Evolutionary conservation across 2,797 vertebrate species (phyloP).

Genomic region (Anabas testudineus): DNA sequence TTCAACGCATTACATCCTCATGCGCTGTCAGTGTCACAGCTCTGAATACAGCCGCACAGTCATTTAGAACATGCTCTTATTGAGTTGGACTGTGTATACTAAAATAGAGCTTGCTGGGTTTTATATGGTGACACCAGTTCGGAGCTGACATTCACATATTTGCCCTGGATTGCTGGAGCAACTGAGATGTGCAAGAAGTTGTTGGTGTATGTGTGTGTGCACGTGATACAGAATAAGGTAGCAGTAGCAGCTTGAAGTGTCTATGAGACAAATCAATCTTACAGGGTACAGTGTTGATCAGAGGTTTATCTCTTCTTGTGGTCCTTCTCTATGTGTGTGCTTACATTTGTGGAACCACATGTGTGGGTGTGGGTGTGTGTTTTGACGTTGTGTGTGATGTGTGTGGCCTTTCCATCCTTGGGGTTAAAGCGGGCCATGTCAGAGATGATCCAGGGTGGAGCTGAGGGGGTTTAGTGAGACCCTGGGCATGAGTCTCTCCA

Average conservation of each 20-base stretch:
- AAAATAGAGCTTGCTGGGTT: conserved; percentile 71
- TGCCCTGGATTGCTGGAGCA: conserved; percentile 41
- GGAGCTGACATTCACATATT: conserved; percentile 51
- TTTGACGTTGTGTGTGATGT: conserved; percentile 48
- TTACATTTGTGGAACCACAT: neutral
- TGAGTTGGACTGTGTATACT: conserved; percentile 68
- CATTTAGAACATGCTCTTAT: conserved; percentile 80
- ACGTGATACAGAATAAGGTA: conserved; percentile 10
- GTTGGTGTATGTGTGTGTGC: conserved; percentile 10
- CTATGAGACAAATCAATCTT: conserved; percentile 53
- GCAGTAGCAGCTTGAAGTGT: conserved; percentile 20
- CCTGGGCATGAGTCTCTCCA: conserved; percentile 78
- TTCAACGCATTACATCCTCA: conserved; percentile 76
- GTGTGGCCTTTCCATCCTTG: conserved; percentile 60
- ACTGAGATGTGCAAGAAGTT: conserved; percentile 19
- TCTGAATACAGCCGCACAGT: conserved; percentile 72
- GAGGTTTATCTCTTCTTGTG: conserved; percentile 29
- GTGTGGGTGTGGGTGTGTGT: conserved; percentile 13
- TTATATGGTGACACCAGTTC: conserved; percentile 59
- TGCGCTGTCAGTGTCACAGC: conserved; percentile 78
- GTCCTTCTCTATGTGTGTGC: conserved; percentile 19
- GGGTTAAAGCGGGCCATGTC: conserved; percentile 76
- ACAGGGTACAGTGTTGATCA: conserved; percentile 30
- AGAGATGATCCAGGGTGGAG: conserved; percentile 77
- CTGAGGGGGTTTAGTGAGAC: conserved; percentile 80